phyloP scores from a whole-genome alignment of 1,140 invertebrate species.

The Cataglyphis hispanica region DNA sequence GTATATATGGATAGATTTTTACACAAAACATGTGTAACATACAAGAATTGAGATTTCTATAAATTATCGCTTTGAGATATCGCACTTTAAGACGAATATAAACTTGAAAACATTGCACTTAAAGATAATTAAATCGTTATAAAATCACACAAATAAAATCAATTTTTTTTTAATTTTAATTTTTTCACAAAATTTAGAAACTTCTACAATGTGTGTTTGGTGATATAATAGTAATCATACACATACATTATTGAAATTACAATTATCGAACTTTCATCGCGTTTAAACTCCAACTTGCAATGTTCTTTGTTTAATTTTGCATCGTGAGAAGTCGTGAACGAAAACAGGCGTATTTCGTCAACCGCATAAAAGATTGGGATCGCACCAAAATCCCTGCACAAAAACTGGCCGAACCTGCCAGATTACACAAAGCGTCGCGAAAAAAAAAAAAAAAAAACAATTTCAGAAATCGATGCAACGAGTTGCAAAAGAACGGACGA shows the following conservation, averaged over 20 bases:
- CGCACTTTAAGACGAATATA: background rate
- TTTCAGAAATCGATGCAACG: constrained; percentile 39
- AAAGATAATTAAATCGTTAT: background rate
- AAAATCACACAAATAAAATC: background rate
- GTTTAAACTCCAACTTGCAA: background rate
- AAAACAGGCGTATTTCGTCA: constrained; percentile 32
- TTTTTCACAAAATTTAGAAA: background rate
- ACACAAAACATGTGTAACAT: background rate
- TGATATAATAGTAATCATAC: no score
- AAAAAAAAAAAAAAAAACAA: constrained; percentile 15
- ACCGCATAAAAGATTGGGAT: constrained; percentile 42
- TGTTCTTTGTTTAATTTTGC: background rate
- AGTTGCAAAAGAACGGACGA: constrained; percentile 41
- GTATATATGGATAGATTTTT: background rate
- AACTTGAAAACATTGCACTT: background rate
- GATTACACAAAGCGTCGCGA: constrained; percentile 53
- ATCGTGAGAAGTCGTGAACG: constrained; percentile 37
- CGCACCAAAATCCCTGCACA: constrained; percentile 54
- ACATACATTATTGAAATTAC: background rate
- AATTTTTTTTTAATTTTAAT: background rate
- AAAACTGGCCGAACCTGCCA: constrained; percentile 65
- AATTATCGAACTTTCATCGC: background rate
- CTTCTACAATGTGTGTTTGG: background rate
- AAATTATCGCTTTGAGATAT: background rate
- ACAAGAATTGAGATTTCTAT: background rate